Conservation (phyloP, 2,888 invertebrate genomes). For the Pycnomerus fuliginosus region DNA sequence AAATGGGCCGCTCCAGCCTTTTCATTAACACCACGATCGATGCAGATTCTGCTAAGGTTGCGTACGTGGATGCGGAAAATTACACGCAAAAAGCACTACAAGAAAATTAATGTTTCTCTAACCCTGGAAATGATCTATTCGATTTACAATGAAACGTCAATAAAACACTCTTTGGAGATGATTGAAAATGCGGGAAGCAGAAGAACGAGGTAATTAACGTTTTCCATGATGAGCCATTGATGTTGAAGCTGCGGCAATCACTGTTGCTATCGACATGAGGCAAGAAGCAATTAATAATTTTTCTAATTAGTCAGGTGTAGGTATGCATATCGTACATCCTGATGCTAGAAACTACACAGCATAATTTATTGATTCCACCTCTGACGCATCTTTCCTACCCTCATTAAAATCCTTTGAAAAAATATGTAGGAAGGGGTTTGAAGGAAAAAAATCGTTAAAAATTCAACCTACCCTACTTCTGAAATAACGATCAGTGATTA, state of each 20-base stretch:
- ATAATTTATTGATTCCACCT: slow-evolving; percentile 9
- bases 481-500: slow-evolving; percentile 10
- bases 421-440: not conserved
- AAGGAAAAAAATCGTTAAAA: not conserved
- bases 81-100: slow-evolving; percentile 18
- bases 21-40: slow-evolving; percentile 21
- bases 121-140: too few relatives aligned
- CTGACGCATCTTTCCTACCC: slow-evolving; percentile 12
- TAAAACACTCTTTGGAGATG: too few relatives aligned
- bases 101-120: too few relatives aligned
- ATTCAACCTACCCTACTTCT: slow-evolving; percentile 5
- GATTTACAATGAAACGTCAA: too few relatives aligned
- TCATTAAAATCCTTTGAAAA: slow-evolving; percentile 7
- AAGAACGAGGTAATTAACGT: too few relatives aligned
- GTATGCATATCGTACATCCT: slow-evolving; percentile 2
- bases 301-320: slow-evolving; percentile 3
- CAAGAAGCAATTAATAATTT: slow-evolving; percentile 3
- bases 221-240: too few relatives aligned
- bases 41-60: slow-evolving; percentile 20
- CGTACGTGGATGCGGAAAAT: slow-evolving; percentile 23
- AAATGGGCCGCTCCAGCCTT: slow-evolving; percentile 22
- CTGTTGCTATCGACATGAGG: slow-evolving; percentile 3
- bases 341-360: slow-evolving; percentile 4
- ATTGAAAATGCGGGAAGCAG: too few relatives aligned
- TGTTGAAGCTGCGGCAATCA: too few relatives aligned